These are phyloP conservation scores for Campylomormyrus tamandua DNA, from an alignment of 2,113 vertebrate species.

Conservation along the genomic window DNA sequence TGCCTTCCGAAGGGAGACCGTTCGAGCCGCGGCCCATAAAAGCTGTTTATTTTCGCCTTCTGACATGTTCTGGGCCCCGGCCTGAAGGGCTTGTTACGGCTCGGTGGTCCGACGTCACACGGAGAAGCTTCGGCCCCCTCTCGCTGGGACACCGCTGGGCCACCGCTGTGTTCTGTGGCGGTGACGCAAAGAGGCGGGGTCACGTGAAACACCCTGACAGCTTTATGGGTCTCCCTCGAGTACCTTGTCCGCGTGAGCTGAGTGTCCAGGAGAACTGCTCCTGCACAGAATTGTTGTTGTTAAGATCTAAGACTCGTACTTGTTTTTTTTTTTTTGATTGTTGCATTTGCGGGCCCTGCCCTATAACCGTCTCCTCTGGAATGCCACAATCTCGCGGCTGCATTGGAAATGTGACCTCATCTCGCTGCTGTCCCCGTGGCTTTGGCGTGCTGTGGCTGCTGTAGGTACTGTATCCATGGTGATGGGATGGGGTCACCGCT, in stretches of 20 bases:
- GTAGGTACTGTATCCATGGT: not conserved
- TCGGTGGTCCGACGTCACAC: constrained; percentile 25
- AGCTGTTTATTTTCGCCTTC: constrained; percentile 39
- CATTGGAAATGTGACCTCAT: not conserved
- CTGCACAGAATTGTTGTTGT: not conserved
- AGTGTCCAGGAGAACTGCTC: not conserved
- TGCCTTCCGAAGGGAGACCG: not conserved
- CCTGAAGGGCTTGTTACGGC: constrained; percentile 30
- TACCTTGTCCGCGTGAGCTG: constrained; percentile 17
- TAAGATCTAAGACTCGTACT: not conserved
- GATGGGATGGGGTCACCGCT: not conserved
- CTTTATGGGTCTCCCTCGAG: constrained; percentile 28
- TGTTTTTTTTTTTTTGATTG: not conserved
- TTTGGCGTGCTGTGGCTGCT: not conserved
- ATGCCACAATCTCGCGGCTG: not conserved
- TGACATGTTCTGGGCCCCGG: constrained; percentile 27
- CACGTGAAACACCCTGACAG: constrained; percentile 31
- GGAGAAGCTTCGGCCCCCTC: constrained; percentile 17
- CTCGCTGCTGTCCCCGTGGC: not conserved
- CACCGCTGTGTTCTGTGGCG: not conserved
- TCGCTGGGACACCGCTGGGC: not conserved
- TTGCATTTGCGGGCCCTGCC: not conserved
- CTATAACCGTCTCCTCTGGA: not conserved
- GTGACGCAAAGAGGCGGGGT: not conserved
- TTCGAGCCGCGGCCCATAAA: constrained; percentile 34